These are phyloP conservation scores for Drosophila mojavensis DNA, from an alignment of 1,140 invertebrate species.

Conservation along the genomic window DNA sequence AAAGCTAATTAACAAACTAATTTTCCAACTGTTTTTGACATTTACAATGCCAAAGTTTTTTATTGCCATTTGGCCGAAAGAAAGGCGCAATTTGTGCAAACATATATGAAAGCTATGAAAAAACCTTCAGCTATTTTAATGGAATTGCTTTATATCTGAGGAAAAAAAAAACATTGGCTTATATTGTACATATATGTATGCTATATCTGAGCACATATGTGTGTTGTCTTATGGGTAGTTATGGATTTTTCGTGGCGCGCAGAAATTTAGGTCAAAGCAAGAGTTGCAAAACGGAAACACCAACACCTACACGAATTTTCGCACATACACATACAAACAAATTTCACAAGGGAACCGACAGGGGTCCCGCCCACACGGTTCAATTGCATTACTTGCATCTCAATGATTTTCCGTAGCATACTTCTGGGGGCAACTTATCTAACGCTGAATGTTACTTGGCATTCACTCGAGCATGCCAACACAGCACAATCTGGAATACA, in stretches of 20 bases:
- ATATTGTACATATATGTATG: not conserved
- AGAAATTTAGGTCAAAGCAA: slow-evolving; percentile 65
- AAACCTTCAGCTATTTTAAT: not conserved
- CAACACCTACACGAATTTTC: not conserved
- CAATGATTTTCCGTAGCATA: slow-evolving; percentile 65
- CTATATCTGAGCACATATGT: slow-evolving; percentile 12
- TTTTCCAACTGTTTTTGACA: slow-evolving; percentile 78
- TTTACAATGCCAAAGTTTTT: slow-evolving; percentile 76
- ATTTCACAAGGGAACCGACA: slow-evolving; percentile 10
- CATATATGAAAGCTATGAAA: not conserved
- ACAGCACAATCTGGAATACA: slow-evolving; percentile 4
- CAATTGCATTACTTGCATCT: slow-evolving; percentile 65
- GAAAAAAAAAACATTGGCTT: slow-evolving; percentile 13
- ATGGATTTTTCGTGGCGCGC: slow-evolving; percentile 34
- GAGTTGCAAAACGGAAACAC: slow-evolving; percentile 8
- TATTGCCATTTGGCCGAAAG: slow-evolving; percentile 50
- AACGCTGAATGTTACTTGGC: slow-evolving; percentile 29
- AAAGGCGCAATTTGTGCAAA: slow-evolving; percentile 35
- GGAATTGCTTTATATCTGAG: not conserved
- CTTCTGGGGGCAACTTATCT: slow-evolving; percentile 58
- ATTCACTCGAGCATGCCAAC: not conserved
- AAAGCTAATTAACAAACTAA: slow-evolving; percentile 83
- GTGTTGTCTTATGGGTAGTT: slow-evolving; percentile 20
- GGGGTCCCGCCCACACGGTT: slow-evolving; percentile 14
- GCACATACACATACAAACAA: slow-evolving; percentile 2